Conservation (phyloP, 2,113 vertebrate species). For the Bungarus multicinctus region DNA sequence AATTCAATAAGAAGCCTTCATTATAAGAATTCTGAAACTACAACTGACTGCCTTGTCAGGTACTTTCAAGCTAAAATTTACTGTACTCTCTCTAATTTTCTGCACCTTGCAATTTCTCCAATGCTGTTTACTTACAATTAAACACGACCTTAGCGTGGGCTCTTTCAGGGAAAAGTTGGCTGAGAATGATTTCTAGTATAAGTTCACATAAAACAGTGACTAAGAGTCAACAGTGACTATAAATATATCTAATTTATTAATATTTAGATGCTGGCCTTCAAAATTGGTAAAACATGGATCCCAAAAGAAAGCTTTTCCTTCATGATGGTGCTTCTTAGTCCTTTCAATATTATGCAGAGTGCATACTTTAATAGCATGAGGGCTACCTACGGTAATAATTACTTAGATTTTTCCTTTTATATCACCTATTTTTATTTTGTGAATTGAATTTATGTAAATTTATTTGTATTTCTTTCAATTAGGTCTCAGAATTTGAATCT, state of each 20-base stretch:
- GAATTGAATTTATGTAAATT: background rate
- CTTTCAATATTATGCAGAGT: background rate
- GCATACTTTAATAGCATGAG: background rate
- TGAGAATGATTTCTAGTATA: background rate
- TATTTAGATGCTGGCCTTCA: background rate
- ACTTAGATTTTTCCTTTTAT: background rate
- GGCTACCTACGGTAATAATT: background rate
- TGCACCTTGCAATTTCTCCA: background rate
- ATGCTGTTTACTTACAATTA: background rate
- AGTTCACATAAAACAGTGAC: background rate
- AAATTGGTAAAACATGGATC: background rate
- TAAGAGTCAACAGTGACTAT: background rate
- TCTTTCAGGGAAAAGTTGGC: background rate
- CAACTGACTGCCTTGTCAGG: background rate
- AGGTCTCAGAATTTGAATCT: background rate
- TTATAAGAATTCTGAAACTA: background rate
- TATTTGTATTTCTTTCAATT: background rate
- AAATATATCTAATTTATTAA: background rate
- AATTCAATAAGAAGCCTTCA: background rate
- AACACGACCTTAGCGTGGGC: background rate
- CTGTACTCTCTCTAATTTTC: background rate
- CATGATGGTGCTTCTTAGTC: background rate
- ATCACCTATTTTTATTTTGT: background rate
- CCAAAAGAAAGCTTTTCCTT: background rate
- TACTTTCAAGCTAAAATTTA: background rate